Evolutionary conservation across 2,888 invertebrate genomes (phyloP), one percentile per base, ranked within the genome.

Genomic region (Latrodectus elegans): DNA sequence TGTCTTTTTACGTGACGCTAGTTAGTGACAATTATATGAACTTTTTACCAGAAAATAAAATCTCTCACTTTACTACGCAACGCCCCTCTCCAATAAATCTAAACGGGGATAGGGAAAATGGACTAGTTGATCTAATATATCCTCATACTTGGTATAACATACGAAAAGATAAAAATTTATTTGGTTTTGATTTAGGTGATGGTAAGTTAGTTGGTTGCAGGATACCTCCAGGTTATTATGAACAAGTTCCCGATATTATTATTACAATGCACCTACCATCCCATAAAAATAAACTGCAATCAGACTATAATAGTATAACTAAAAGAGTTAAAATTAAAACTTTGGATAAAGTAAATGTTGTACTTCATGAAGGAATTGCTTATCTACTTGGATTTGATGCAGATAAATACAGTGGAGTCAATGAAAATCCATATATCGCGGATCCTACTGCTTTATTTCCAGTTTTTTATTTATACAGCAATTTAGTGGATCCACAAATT

Each of bases 11-110:
- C 80, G 11, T 90, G 2, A 90, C 90, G 9, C 72, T 91, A 1
- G 80, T 90, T 17, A 90, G 89, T 55, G 90, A 91, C 78, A 90
- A 89, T 67, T 90, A 90, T 8, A 90, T 89, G 89, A 6, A 82
- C 3, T 90, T 90, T 74, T 91, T 90, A 85, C 90, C 90, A 0
- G 81, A 90, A 65, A 91, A 91, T 80, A 91, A 89, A 22, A 89
- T 90, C 12, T 85, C 90, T 11, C 81, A 89, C 55, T 91, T 90
- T 81, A 89, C 53, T 55, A 91, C 90, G 9, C 90, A 90, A n/a
- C 76, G 91, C 70, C 90, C 90, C 9, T 55, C 64, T 55, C 64
- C 84, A 15, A 88, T 91, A 14, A 68, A 79, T 87, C 90, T 60
- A 73, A 53, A 14, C 53, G 91, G 90, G 8, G 80, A 89, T 17